Evolutionary conservation across 2,113 vertebrate genomes (phyloP).

Genomic region (Sphaerodactylus townsendi): DNA sequence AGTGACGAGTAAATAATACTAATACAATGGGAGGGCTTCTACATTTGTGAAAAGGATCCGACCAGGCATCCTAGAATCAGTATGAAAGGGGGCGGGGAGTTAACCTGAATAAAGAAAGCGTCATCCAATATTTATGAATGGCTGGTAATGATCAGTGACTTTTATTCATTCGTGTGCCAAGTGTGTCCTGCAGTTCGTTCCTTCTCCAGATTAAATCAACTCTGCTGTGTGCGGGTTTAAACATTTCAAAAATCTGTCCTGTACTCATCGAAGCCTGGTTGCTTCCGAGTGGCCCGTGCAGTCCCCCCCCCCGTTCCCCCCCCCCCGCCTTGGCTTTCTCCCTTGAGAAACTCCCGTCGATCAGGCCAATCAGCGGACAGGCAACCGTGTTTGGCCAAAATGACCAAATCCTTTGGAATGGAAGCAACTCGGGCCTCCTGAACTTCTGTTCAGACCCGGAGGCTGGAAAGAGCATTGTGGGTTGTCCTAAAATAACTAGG

Average conservation of each 20-base stretch:
- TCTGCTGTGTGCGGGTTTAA: background rate
- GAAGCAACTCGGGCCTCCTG: rapidly evolving
- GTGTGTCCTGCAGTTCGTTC: background rate
- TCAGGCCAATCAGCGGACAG: background rate
- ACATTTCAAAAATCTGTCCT: background rate
- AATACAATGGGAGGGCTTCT: too few species aligned
- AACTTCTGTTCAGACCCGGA: background rate
- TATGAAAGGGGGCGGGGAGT: background rate
- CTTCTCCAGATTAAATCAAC: background rate
- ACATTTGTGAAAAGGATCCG: background rate
- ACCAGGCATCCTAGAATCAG: background rate
- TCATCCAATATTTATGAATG: background rate
- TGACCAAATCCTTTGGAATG: background rate
- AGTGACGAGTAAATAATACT: background rate
- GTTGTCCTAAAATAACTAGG: too few species aligned
- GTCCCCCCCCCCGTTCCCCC: too few species aligned
- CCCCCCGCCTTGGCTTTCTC: background rate
- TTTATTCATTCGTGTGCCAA: background rate
- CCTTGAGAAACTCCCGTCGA: background rate
- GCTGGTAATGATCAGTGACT: background rate
- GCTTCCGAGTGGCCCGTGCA: background rate
- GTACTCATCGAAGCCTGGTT: background rate
- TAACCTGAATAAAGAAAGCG: background rate
- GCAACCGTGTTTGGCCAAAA: background rate
- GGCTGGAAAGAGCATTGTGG: background rate